Evolutionary conservation across 2,888 invertebrate genomes (phyloP), one percentile per base, ranked within the genome.

Genomic region (Temnothorax unifasciatus): DNA sequence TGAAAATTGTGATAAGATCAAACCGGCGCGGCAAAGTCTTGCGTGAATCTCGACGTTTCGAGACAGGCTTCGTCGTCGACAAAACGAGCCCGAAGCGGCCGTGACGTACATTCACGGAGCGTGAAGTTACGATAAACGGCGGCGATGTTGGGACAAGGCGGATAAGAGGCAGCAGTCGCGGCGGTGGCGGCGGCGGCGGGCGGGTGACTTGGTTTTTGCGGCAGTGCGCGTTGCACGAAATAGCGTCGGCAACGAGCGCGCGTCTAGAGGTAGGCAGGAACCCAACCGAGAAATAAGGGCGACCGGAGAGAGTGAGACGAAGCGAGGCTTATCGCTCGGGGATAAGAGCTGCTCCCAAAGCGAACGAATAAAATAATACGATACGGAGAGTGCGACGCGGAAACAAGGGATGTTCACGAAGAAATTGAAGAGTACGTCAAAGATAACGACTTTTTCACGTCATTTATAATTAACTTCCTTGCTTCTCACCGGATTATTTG

Each of bases 81-180:
- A 83, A 85, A 83, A 75, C 74, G 75, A 83, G 82, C 82, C 41
- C 63, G 76, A 83, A 83, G 52, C 71, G 77, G 69, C 75, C 82
- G 68, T 83, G 74, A 83, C 76, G 85, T 83, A 85, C 75, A 83
- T 83, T 85, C 76, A 83, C 85, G 83, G 47, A 85, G 85, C 85
- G 83, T 85, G 83, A 85, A 83, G 83, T 83, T 76, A 85, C 83
- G 85, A 85, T 83, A 83, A 85, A 85, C 85, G 85, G 76, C 64
- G 82, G 68, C 41, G 83, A 85, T 83, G 83, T 76, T 66, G 83
- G 47, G 85, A 82, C 71, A 69, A 54, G 64, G 44, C 82, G 82
- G 83, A 83, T 84, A 69, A 82, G 69, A 66, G 83, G 73, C 79
- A 50, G 44, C 74, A 59, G 79, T 44, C 61, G 81, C 66, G n/a